A percentile compares a stretch with the other conserved stretches of the same genome.
phyloP scores from a whole-genome alignment of 1,140 invertebrate species.

The Episyrphus balteatus region DNA sequence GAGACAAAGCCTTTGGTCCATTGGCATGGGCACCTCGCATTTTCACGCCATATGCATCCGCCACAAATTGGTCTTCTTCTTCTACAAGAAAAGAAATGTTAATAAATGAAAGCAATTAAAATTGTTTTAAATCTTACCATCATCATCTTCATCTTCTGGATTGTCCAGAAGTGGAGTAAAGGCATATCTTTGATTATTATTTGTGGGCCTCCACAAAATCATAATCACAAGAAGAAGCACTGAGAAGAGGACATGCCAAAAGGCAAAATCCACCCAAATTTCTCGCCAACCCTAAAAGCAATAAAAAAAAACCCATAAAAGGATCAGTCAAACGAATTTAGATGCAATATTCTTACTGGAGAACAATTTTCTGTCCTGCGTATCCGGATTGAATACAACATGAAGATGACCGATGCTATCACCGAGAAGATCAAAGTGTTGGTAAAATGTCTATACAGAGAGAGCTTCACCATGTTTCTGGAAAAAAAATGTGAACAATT shows the following conservation, averaged over 20 bases:
- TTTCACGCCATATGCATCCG: conserved; percentile 75
- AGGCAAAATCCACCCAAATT: conserved; percentile 85
- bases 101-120: background rate
- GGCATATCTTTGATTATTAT: conserved; percentile 91
- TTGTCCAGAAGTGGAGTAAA: conserved; percentile 85
- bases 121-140: conserved; percentile 19
- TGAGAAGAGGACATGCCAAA: conserved; percentile 88
- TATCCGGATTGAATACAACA: conserved; percentile 81
- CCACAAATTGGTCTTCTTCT: conserved; percentile 71
- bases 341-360: conserved; percentile 44
- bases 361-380: conserved; percentile 59
- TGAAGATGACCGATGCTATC: conserved; percentile 77
- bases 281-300: conserved; percentile 70
- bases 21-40: conserved; percentile 46
- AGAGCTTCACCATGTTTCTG: conserved; percentile 79
- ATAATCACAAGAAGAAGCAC: conserved; percentile 81
- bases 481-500: conserved; percentile 22
- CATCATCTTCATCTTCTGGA: conserved; percentile 68
- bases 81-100: conserved; percentile 2
- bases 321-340: background rate
- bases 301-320: background rate
- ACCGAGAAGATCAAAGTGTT: conserved; percentile 86
- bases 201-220: conserved; percentile 87
- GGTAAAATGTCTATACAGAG: conserved; percentile 84
- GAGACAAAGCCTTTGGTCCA: conserved; percentile 15